phyloP scores from a whole-genome alignment of 2,888 invertebrate genomes.

The Athetis lepigone region DNA sequence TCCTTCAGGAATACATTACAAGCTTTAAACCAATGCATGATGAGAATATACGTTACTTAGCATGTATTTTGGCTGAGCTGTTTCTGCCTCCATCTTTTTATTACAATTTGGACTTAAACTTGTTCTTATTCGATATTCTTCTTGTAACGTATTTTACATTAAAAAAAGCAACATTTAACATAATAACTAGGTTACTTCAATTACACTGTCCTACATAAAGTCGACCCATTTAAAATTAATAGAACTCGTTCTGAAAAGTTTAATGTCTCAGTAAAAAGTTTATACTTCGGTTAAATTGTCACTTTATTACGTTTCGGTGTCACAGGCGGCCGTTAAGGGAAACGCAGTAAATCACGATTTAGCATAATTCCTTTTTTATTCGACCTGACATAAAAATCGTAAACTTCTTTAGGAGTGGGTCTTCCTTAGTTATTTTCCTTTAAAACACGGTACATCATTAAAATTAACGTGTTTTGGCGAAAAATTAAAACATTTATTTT shows the following conservation, averaged over 20 bases:
- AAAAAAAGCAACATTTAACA: neutral
- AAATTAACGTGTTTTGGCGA: constrained; percentile 43
- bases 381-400: constrained; percentile 71
- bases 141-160: neutral
- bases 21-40: no score
- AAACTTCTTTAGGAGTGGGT: constrained; percentile 66
- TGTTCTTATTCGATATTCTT: no score
- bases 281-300: constrained; percentile 29
- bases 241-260: constrained; percentile 26
- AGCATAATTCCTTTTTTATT: constrained; percentile 76
- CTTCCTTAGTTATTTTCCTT: constrained; percentile 56
- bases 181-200: neutral
- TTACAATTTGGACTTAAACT: no score
- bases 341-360: constrained; percentile 72
- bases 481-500: constrained; percentile 32
- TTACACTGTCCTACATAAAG: constrained; percentile 11
- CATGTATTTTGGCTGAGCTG: no score
- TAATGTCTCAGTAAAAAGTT: constrained; percentile 38
- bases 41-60: no score
- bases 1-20: no score
- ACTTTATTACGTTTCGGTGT: constrained; percentile 63
- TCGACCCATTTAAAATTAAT: constrained; percentile 30
- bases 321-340: constrained; percentile 52
- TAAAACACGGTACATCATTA: constrained; percentile 55
- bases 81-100: no score